A percentile compares a stretch with the other conserved stretches of the same genome.
Evolutionary conservation across 2,888 invertebrate genomes (phyloP).

Genomic region (Pheosia tremula): DNA sequence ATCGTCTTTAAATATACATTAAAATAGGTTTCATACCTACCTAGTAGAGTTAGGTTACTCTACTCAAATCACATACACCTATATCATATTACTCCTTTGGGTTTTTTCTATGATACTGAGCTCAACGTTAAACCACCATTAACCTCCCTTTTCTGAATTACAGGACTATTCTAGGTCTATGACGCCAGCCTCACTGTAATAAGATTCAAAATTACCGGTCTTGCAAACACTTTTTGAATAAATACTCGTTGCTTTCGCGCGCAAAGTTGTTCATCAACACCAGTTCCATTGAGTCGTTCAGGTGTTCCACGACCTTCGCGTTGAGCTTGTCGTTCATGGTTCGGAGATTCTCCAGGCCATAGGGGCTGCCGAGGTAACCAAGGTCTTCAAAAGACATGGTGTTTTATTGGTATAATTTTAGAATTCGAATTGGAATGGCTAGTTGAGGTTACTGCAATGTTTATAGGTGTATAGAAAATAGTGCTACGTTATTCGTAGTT

Average conservation of each 20-base stretch:
- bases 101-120: too few species aligned
- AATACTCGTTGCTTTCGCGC: constrained; percentile 65
- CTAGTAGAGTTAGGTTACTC: too few species aligned
- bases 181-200: background rate
- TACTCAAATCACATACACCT: too few species aligned
- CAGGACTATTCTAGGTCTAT: too few species aligned
- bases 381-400: constrained; percentile 53
- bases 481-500: background rate
- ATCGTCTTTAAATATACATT: too few species aligned
- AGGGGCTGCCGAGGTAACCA: constrained; percentile 52
- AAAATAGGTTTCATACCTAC: too few species aligned
- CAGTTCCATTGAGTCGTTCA: constrained; percentile 67
- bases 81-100: too few species aligned
- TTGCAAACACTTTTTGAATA: constrained; percentile 60
- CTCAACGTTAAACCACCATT: too few species aligned
- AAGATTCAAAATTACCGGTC: constrained; percentile 49
- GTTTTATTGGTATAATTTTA: too few species aligned
- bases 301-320: constrained; percentile 61
- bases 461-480: too few species aligned
- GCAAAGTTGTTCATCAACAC: constrained; percentile 68
- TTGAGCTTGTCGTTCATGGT: constrained; percentile 57
- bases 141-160: too few species aligned
- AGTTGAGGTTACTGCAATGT: background rate
- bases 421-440: too few species aligned
- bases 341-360: constrained; percentile 48